A percentile compares a stretch with the other conserved stretches of the same genome.
phyloP scores from a whole-genome alignment of 2,888 invertebrate species.

The Scaptomyza flava region DNA sequence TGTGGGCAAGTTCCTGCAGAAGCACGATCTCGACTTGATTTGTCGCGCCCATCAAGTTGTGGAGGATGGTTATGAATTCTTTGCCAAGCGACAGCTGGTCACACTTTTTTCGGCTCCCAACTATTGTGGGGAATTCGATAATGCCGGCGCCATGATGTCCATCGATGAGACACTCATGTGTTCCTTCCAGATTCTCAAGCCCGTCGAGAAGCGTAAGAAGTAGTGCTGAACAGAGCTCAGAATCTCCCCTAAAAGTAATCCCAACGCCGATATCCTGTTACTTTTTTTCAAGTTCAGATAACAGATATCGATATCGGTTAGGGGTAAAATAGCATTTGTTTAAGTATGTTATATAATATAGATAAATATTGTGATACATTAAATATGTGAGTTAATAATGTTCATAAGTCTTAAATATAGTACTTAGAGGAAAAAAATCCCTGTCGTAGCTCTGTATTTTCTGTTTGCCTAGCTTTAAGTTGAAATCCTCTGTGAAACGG shows the following conservation, averaged over 20 bases:
- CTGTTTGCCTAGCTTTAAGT: no score
- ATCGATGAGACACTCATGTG: conserved; percentile 98
- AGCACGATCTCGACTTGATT: conserved; percentile 99
- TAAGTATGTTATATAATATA: no score
- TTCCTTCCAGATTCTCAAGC: conserved; percentile 87
- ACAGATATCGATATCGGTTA: no score
- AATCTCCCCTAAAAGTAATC: no score
- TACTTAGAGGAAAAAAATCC: no score
- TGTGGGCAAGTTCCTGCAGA: conserved; percentile 85
- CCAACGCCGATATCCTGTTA: not conserved
- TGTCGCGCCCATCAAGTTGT: conserved; percentile 98
- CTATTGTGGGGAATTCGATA: conserved; percentile 92
- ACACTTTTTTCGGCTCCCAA: conserved; percentile 95
- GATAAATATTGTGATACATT: no score
- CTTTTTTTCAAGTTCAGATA: conserved; percentile 14
- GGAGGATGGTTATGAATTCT: conserved; percentile 98
- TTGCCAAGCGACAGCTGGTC: conserved; percentile 97
- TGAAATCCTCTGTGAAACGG: not conserved
- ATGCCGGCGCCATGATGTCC: conserved; percentile 97
- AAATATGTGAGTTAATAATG: no score
- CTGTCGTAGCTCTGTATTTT: no score
- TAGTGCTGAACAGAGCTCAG: not conserved
- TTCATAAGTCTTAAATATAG: no score
- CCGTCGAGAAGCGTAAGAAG: conserved; percentile 75
- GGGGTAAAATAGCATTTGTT: no score